Conservation (phyloP, 2,797 vertebrate species). For the Danio aesculapii region DNA sequence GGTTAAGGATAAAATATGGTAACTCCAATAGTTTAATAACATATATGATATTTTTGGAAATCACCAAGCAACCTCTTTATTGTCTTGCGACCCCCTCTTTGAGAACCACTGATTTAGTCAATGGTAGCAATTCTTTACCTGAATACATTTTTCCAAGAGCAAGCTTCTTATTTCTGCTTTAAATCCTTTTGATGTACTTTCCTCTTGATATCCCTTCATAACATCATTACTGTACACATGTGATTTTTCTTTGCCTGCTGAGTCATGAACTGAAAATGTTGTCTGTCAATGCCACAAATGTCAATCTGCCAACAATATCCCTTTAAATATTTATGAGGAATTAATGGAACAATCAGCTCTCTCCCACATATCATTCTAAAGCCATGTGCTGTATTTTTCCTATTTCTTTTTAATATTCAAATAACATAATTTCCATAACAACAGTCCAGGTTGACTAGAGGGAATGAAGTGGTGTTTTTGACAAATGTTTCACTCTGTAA, state of each 20-base stretch:
- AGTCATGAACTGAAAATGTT: neutral
- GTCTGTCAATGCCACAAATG: neutral
- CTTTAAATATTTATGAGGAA: neutral
- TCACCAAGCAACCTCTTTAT: too few relatives aligned
- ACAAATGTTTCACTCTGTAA: too few relatives aligned
- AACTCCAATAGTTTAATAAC: too few relatives aligned
- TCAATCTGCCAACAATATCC: neutral
- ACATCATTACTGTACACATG: neutral
- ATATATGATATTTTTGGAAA: too few relatives aligned
- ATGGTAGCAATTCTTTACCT: neutral
- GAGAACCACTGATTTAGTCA: neutral
- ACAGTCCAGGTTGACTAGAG: too few relatives aligned
- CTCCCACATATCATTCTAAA: neutral
- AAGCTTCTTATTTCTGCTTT: neutral
- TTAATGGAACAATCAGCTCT: neutral
- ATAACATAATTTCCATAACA: neutral
- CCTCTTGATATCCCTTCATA: neutral
- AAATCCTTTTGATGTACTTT: neutral
- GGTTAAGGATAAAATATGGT: too few relatives aligned
- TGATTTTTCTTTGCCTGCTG: neutral
- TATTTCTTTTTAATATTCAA: neutral
- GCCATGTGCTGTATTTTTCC: too few relatives aligned
- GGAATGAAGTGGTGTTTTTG: too few relatives aligned
- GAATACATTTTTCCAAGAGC: slow-evolving; percentile 1
- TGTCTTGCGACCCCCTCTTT: too few relatives aligned